Conservation (phyloP, 2,888 invertebrate species). For the Bimastos eiseni region DNA sequence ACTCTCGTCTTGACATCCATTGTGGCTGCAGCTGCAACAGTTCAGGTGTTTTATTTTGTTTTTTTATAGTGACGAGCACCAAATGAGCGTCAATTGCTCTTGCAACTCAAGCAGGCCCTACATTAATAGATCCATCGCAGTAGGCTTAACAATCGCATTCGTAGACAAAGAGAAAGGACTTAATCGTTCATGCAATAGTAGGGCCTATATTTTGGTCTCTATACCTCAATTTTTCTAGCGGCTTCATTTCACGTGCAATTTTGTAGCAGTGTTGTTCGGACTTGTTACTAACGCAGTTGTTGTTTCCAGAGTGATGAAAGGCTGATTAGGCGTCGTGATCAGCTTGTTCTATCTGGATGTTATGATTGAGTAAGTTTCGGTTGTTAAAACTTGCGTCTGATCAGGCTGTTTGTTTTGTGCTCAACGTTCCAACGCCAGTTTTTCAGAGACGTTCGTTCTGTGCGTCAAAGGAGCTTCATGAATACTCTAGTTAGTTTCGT, state of each 20-base stretch:
- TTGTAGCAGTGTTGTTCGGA: neutral
- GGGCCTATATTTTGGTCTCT: neutral
- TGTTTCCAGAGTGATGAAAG: neutral
- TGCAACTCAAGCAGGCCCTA: no score
- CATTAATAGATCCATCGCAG: no score
- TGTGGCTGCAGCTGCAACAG: neutral
- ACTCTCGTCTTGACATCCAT: neutral
- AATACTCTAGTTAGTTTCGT: neutral
- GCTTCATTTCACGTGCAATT: conserved; percentile 26
- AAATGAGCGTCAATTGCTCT: neutral
- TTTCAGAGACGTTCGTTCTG: neutral
- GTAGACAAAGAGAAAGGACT: neutral
- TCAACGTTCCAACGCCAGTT: neutral
- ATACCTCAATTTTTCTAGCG: neutral
- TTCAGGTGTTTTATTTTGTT: neutral
- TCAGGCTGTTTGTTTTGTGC: neutral
- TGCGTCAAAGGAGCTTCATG: no score
- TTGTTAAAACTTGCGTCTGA: neutral
- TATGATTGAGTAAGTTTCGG: neutral
- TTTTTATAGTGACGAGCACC: neutral
- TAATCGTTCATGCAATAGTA: neutral
- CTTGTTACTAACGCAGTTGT: neutral
- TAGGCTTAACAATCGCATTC: no score
- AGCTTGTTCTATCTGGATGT: neutral
- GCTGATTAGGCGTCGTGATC: no score